Evolutionary conservation across 1,140 invertebrate genomes (phyloP), one percentile per base, ranked within the genome.

Genomic region (Hydropsyche tenuis): DNA sequence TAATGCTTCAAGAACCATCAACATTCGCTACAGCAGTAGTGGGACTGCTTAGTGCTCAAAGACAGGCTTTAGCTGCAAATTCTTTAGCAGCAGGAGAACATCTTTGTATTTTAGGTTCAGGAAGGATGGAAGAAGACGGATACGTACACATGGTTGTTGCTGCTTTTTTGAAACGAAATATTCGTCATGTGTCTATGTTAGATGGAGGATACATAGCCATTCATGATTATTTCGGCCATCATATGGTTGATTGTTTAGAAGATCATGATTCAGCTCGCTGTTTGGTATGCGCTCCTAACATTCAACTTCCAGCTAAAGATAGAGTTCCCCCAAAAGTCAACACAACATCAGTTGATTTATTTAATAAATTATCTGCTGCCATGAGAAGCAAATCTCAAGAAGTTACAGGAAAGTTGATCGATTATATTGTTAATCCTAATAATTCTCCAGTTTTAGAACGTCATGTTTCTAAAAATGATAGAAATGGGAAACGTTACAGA

Each of bases 91-190:
- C 94, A 70, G 96, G 96, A 23, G 95, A 99, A 85, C 97, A 99
- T 84, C 86, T 99, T 60, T 99, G 97, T 82, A 99, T 99, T 82
- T 89, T 99, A 78, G 98, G 98, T 63, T 97, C 95, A 78, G 97
- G 97, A 4, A 88, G 94, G 37, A 92, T 95, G 79, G 95, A 98
- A 81, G 96, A 98, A 85, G 97, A 99, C 83, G 94, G 94, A 80
- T 97, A 97, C 82, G 95, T 97, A 3, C 93, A 98, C 80, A 99
- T 99, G 98, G 96, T 99, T 25, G 94, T 99, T 9, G 95, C 97
- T 7, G 96, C 95, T 72, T 99, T 99, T 85, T 86, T 99, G 43
- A 96, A 99, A 84, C 94, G 95, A 82, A 94, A 96, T 80, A 94
- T 93, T 0, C 90, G 93, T 76, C 97, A 96, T 83, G 94, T 99